These are phyloP conservation scores for Propithecus deckenii DNA, from an alignment of 2,797 vertebrate species.

Conservation along the genomic window DNA sequence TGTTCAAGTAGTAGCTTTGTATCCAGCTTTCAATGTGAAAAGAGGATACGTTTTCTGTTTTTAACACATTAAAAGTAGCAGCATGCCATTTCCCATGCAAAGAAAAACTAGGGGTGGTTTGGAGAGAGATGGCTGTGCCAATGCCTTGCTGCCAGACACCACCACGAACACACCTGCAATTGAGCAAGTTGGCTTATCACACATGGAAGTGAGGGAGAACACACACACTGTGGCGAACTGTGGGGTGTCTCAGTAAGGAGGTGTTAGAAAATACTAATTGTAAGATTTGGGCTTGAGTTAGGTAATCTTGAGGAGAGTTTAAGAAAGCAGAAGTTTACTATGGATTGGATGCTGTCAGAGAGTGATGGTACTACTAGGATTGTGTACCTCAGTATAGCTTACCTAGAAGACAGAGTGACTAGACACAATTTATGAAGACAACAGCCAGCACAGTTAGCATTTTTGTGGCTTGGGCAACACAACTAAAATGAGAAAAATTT, in stretches of 20 bases:
- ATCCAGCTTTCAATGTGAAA: neutral
- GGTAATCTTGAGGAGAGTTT: neutral
- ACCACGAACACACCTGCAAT: neutral
- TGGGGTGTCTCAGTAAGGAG: neutral
- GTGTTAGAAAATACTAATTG: neutral
- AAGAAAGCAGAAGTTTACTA: neutral
- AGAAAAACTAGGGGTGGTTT: neutral
- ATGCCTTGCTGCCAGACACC: neutral
- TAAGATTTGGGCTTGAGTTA: neutral
- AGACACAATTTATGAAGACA: neutral
- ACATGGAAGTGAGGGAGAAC: neutral
- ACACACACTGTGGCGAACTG: accelerated
- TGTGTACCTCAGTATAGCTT: neutral
- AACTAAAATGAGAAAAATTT: neutral
- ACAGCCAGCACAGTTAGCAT: neutral
- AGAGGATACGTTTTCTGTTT: neutral
- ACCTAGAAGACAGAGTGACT: neutral
- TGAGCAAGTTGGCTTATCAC: too few species aligned
- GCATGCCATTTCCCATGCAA: neutral
- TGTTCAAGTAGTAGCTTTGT: neutral
- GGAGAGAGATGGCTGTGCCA: neutral
- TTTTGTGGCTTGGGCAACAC: neutral
- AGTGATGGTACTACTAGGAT: neutral
- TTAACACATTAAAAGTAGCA: neutral
- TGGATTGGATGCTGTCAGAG: too few species aligned